Percentiles rank a stretch among this genome's conserved stretches.
phyloP scores from a whole-genome alignment of 2,797 vertebrate species.

The Scolopax rusticola region DNA sequence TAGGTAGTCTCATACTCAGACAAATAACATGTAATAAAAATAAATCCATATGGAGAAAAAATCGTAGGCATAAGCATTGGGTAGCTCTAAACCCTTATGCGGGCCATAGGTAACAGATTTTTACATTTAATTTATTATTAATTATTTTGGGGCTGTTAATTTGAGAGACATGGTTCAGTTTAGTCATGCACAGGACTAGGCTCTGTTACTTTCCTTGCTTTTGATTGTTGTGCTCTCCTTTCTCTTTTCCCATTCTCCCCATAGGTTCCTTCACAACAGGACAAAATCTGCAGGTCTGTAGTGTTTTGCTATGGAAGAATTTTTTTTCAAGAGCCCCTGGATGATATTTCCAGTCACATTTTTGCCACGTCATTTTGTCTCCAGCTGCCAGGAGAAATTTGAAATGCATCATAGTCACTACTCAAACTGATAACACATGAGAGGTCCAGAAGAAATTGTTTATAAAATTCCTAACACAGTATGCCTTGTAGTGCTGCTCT shows the following conservation, averaged over 20 bases:
- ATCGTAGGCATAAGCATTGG: neutral
- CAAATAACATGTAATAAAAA: conserved; percentile 10
- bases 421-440: conserved; percentile 66
- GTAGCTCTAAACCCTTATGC: neutral
- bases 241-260: neutral
- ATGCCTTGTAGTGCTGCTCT: conserved; percentile 60
- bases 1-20: neutral
- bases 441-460: conserved; percentile 65
- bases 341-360: conserved; percentile 51
- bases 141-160: neutral
- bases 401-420: conserved; percentile 61
- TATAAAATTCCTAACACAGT: conserved; percentile 61
- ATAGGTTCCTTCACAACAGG: neutral
- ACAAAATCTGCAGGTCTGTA: neutral
- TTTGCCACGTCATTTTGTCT: conserved; percentile 57
- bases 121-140: neutral
- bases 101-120: neutral
- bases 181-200: neutral
- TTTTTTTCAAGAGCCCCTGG: conserved; percentile 8
- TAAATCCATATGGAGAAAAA: neutral
- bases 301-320: neutral
- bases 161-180: neutral
- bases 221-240: neutral
- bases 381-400: conserved; percentile 64
- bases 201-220: neutral